Percentiles rank a stretch among this genome's conserved stretches.
Evolutionary conservation across 2,113 vertebrate species (phyloP).

Genomic region (Tinamus guttatus): DNA sequence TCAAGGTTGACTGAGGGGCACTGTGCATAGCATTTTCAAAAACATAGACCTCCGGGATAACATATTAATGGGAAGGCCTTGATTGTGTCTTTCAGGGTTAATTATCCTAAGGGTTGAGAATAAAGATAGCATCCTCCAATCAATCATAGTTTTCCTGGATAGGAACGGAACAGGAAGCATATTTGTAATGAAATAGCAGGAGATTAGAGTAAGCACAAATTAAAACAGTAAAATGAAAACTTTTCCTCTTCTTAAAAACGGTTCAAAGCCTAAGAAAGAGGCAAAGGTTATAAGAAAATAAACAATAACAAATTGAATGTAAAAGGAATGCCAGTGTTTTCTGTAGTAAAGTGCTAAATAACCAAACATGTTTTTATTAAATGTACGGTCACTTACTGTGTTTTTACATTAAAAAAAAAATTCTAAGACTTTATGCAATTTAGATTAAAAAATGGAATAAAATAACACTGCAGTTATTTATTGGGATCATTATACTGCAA

Average conservation of each 20-base stretch:
- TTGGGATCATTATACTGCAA: not conserved
- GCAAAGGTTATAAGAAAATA: not conserved
- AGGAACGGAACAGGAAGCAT: not conserved
- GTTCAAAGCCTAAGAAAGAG: not conserved
- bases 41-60: not conserved
- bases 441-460: not conserved
- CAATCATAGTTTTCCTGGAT: conserved; percentile 7
- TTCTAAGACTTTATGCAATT: not conserved
- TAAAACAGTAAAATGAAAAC: not conserved
- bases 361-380: not conserved
- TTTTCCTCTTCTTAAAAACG: not conserved
- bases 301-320: not conserved
- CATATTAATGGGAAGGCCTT: not conserved
- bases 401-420: not conserved
- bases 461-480: not conserved
- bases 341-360: not conserved
- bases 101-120: conserved; percentile 27
- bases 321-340: not conserved
- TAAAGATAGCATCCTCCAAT: conserved; percentile 36
- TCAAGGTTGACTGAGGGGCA: not conserved
- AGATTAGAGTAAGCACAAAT: not conserved
- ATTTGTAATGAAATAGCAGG: not conserved
- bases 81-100: conserved; percentile 23
- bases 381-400: not conserved
- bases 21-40: conserved; percentile 11